Conservation (phyloP, 64 coral and sea anemone genomes). For the Montipora cactus region DNA sequence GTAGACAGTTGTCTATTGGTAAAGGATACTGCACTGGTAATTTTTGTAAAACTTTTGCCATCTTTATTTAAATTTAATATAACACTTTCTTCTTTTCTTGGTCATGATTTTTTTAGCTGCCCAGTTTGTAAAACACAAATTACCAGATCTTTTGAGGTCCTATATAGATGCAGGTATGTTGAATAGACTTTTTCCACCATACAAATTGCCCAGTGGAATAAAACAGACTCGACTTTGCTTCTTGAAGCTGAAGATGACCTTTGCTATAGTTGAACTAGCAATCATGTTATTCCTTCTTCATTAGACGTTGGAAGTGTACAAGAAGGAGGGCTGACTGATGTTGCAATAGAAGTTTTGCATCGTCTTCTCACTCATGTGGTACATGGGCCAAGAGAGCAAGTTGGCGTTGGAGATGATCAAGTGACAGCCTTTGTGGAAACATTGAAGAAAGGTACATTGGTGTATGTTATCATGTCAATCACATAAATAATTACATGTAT, state of each 20-base stretch:
- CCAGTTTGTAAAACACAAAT: slow-evolving; percentile 97
- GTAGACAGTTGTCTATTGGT: too few relatives aligned
- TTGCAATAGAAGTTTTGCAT: slow-evolving; percentile 97
- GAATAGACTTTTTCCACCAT: background rate
- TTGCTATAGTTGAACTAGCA: background rate
- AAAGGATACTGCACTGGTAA: too few relatives aligned
- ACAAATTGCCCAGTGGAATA: background rate
- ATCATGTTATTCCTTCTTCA: background rate
- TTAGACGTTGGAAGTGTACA: slow-evolving; percentile 88
- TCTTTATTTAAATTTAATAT: too few relatives aligned
- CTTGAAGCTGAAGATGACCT: too few relatives aligned
- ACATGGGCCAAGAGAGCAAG: slow-evolving; percentile 83
- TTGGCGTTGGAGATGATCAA: slow-evolving; percentile 96
- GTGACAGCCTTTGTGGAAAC: slow-evolving; percentile 92
- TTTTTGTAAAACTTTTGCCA: too few relatives aligned
- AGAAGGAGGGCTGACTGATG: slow-evolving; percentile 92
- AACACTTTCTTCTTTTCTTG: background rate
- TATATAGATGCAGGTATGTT: slow-evolving; percentile 93
- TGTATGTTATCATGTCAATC: too few relatives aligned
- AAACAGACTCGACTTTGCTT: too few relatives aligned
- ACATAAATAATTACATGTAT: too few relatives aligned
- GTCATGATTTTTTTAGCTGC: slow-evolving; percentile 59
- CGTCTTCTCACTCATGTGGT: slow-evolving; percentile 82
- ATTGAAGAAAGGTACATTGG: slow-evolving; percentile 71
- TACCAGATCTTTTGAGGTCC: slow-evolving; percentile 93